These are phyloP conservation scores for Litocranius walleri DNA, from an alignment of 2,113 vertebrate species.

Conservation along the genomic window DNA sequence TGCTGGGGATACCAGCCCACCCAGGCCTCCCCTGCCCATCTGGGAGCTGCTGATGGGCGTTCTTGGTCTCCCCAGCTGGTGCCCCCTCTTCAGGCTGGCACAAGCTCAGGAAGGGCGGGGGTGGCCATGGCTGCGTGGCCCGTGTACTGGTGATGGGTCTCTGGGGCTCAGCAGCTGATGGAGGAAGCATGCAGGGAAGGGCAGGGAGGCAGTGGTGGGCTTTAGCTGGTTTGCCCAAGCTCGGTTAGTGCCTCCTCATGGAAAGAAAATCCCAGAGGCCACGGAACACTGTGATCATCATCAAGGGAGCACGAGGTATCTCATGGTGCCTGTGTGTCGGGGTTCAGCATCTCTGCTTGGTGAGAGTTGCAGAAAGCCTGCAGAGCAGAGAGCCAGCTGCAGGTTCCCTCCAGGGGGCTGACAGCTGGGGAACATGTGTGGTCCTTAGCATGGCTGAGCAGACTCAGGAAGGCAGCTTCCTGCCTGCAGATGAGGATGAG, in stretches of 20 bases:
- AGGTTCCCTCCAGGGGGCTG: not conserved
- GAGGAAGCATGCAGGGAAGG: not conserved
- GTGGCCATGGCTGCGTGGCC: too few species aligned
- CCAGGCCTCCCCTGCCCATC: not conserved
- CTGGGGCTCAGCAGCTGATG: not conserved
- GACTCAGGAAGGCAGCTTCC: not conserved
- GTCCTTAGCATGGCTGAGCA: not conserved
- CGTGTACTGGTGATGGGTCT: accelerated
- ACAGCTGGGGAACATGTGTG: not conserved
- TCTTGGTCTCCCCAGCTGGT: not conserved
- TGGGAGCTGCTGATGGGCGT: not conserved
- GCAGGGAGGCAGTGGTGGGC: not conserved
- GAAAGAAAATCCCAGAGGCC: not conserved
- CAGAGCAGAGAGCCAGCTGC: not conserved
- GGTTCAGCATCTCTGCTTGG: not conserved
- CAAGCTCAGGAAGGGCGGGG: not conserved
- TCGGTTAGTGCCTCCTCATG: not conserved
- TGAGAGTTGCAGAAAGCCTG: not conserved
- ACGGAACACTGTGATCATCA: not conserved
- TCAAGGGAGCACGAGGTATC: not conserved
- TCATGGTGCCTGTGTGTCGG: not conserved
- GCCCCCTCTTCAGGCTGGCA: not conserved
- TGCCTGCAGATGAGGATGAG: not conserved
- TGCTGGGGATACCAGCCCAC: not conserved
- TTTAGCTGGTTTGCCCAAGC: not conserved